A percentile compares a stretch with the other conserved stretches of the same genome.
Conservation (phyloP, 2,888 invertebrate species). For the Serripes groenlandicus region DNA sequence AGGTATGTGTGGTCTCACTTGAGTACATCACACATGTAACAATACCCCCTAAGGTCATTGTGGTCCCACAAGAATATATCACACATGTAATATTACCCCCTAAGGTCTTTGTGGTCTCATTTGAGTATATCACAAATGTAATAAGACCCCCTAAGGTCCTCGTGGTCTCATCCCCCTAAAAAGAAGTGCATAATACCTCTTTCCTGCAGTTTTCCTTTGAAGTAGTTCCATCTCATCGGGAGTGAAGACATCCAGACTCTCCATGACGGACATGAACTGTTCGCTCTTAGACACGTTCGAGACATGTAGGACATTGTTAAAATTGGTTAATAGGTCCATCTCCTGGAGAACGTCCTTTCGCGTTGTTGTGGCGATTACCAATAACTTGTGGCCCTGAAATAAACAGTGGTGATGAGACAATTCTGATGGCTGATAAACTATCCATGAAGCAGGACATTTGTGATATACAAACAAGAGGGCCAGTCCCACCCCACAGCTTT, state of each 20-base stretch:
- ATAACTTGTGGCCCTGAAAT: conserved; percentile 92
- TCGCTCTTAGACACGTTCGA: conserved; percentile 95
- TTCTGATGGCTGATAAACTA: no score
- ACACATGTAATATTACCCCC: no score
- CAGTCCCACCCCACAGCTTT: no score
- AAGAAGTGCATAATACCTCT: no score
- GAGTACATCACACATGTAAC: no score
- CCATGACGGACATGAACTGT: conserved; percentile 89
- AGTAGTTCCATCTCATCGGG: conserved; percentile 81
- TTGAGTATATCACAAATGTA: no score
- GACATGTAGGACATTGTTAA: conserved; percentile 96
- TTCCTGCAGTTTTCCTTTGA: conserved; percentile 76
- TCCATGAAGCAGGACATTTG: background rate
- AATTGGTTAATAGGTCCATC: conserved; percentile 97
- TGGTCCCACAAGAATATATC: no score
- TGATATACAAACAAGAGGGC: background rate
- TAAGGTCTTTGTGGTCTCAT: no score
- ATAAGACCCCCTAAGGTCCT: no score
- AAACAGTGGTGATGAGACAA: background rate
- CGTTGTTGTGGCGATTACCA: conserved; percentile 97
- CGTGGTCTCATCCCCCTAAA: no score
- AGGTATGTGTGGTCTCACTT: no score
- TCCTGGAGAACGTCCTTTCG: conserved; percentile 97
- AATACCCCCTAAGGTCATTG: no score
- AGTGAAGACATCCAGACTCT: conserved; percentile 83